Evolutionary conservation across 1,140 invertebrate species (phyloP).

Genomic region (Portunus trituberculatus): DNA sequence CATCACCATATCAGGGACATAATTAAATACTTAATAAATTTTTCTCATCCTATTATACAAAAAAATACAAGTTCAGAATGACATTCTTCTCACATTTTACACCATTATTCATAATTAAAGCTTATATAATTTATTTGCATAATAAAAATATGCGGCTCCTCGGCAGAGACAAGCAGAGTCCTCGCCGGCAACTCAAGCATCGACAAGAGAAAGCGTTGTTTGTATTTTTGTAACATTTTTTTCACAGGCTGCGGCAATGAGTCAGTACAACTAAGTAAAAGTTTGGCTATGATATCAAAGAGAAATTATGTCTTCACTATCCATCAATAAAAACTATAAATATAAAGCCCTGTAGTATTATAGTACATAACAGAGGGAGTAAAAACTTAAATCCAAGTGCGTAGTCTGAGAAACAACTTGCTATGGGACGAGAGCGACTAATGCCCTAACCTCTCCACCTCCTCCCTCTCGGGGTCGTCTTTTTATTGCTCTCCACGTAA

Average conservation of each 20-base stretch:
- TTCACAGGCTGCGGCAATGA: not conserved
- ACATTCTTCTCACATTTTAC: not conserved
- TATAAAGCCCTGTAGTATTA: not conserved
- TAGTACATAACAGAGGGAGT: not conserved
- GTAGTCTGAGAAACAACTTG: not conserved
- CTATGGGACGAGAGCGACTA: not conserved
- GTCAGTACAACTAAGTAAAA: not conserved
- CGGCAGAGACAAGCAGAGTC: not conserved
- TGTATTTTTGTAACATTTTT: not conserved
- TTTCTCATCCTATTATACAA: slow-evolving; percentile 8
- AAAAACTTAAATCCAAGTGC: not conserved
- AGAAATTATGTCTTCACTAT: slow-evolving; percentile 6
- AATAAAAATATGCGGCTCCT: slow-evolving; percentile 4
- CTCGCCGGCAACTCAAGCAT: not conserved
- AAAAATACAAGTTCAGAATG: slow-evolving; percentile 23
- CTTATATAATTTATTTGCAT: slow-evolving; percentile 15
- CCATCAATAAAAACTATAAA: not conserved
- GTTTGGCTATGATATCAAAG: not conserved
- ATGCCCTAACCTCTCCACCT: not conserved
- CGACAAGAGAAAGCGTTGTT: not conserved
- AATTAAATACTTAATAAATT: not conserved
- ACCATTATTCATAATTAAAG: slow-evolving; percentile 24
- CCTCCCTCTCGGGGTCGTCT: not conserved
- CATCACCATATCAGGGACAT: not conserved
- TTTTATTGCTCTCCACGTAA: not conserved